phyloP scores from a whole-genome alignment of 2,888 invertebrate genomes.

The Luperina testacea region DNA sequence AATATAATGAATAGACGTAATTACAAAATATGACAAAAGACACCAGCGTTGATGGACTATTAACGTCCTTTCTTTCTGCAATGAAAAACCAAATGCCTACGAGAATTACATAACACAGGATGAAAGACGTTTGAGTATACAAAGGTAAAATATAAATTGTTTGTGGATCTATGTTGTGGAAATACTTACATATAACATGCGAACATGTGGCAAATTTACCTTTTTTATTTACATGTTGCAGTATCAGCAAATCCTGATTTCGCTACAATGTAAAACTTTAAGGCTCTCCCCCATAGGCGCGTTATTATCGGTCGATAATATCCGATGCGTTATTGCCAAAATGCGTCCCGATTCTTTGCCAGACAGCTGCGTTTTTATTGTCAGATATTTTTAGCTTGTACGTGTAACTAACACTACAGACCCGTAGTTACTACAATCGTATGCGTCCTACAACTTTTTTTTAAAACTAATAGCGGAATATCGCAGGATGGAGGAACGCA shows the following conservation, averaged over 20 bases:
- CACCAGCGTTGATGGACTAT: background rate
- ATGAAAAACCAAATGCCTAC: background rate
- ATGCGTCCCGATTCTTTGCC: background rate
- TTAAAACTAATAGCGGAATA: background rate
- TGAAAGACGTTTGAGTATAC: background rate
- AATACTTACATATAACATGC: background rate
- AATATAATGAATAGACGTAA: background rate
- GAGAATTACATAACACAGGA: background rate
- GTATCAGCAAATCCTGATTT: too few species aligned
- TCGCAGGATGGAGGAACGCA: background rate
- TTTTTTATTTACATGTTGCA: background rate
- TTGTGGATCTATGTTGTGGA: background rate
- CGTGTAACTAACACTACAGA: background rate
- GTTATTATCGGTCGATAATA: background rate
- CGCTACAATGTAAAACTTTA: too few species aligned
- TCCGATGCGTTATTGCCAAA: background rate
- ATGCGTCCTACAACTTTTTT: background rate
- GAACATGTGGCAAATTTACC: background rate
- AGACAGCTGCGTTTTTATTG: background rate
- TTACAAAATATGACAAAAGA: background rate
- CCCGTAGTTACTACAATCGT: background rate
- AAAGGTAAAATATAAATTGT: background rate
- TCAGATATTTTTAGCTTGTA: background rate
- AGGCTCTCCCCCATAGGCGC: background rate
- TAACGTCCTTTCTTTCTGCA: background rate